Conservation (phyloP, 2,797 vertebrate species). For the Delichon dasypus region DNA sequence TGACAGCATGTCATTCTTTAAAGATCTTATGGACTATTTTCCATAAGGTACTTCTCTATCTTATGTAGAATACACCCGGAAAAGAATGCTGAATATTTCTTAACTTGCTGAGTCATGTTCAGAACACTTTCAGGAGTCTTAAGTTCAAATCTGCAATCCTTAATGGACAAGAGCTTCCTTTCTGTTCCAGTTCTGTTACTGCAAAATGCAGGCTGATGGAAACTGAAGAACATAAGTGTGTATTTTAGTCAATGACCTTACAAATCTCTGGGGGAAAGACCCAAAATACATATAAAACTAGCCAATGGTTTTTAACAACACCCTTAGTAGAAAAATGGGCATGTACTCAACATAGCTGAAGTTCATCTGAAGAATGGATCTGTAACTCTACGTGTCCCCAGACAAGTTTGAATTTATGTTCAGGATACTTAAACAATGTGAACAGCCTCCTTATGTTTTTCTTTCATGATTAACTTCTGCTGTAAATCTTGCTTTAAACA, state of each 20-base stretch:
- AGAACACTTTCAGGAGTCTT: background rate
- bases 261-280: background rate
- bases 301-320: background rate
- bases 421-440: background rate
- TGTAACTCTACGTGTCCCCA: background rate
- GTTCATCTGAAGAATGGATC: background rate
- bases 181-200: background rate
- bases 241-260: background rate
- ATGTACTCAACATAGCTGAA: background rate
- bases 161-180: background rate
- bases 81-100: background rate
- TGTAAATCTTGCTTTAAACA: conserved; percentile 5
- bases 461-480: background rate
- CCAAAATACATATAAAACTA: conserved; percentile 3
- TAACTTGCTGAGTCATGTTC: background rate
- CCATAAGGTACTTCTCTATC: background rate
- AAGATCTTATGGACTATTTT: background rate
- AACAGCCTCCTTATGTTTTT: background rate
- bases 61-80: background rate
- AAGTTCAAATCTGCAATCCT: background rate
- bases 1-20: background rate
- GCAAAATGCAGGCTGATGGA: background rate
- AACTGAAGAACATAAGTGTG: background rate
- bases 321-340: background rate
- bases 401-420: background rate